Evolutionary conservation across 2,888 invertebrate genomes (phyloP).

Genomic region (Tiliacea citrago): DNA sequence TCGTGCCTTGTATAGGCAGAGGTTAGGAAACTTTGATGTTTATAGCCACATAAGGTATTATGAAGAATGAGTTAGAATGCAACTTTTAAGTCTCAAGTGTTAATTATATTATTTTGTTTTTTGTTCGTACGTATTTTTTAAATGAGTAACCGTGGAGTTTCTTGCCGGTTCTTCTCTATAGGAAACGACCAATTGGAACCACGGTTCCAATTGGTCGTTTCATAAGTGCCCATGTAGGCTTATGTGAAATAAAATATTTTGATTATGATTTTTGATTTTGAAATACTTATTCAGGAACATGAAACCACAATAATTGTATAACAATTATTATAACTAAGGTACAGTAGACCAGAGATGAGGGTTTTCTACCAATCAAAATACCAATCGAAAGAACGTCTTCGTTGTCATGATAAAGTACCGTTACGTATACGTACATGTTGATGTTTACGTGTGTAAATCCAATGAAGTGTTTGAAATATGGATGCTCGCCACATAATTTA

Average conservation of each 20-base stretch:
- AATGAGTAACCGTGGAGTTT: no score
- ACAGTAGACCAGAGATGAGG: background rate
- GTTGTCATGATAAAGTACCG: slow-evolving; percentile 51
- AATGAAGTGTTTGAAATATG: slow-evolving; percentile 68
- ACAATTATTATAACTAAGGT: no score
- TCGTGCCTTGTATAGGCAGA: slow-evolving; percentile 45
- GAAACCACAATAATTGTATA: background rate
- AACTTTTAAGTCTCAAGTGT: slow-evolving; percentile 7
- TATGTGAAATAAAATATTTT: no score
- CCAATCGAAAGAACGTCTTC: slow-evolving; percentile 25
- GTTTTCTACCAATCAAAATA: slow-evolving; percentile 9
- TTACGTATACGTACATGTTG: slow-evolving; percentile 49
- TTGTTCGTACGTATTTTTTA: no score
- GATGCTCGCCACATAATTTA: slow-evolving; percentile 59
- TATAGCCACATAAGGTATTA: slow-evolving; percentile 39
- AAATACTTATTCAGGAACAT: background rate
- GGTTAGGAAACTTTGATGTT: slow-evolving; percentile 47
- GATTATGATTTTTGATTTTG: background rate
- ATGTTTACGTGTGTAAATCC: slow-evolving; percentile 67
- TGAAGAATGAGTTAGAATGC: slow-evolving; percentile 28
- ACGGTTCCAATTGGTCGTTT: no score
- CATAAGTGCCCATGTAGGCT: no score
- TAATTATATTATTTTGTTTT: no score
- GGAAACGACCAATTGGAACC: no score
- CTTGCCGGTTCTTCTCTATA: no score